Evolutionary conservation across 2,797 vertebrate species (phyloP).

Genomic region (Sardinella longiceps): DNA sequence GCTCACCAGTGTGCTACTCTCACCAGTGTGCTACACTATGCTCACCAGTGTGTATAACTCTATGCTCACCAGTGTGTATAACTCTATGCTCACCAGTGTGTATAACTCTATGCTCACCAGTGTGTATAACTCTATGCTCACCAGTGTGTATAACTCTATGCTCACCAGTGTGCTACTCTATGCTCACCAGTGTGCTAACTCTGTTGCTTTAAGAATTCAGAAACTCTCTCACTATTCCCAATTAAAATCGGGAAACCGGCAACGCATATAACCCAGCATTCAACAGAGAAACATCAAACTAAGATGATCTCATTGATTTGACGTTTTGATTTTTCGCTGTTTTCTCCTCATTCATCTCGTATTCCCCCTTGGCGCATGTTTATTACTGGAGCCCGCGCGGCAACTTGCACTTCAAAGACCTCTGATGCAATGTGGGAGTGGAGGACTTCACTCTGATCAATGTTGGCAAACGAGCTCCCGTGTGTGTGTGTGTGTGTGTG

Average conservation of each 20-base stretch:
- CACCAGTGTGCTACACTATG: no score
- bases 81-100: neutral
- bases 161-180: neutral
- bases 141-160: neutral
- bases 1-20: neutral
- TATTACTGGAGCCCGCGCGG: neutral
- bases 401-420: slow-evolving; percentile 54
- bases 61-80: neutral
- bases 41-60: neutral
- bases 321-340: neutral
- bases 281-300: neutral
- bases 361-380: neutral
- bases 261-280: neutral
- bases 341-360: neutral
- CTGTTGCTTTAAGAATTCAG: neutral
- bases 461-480: slow-evolving; percentile 56
- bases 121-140: neutral
- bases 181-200: neutral
- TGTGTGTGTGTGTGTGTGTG: neutral
- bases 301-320: neutral
- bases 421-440: slow-evolving; percentile 35
- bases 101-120: neutral
- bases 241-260: neutral
- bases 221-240: neutral
- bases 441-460: slow-evolving; percentile 56